Evolutionary conservation across 1,140 invertebrate species (phyloP), one percentile per base, ranked within the genome.

Genomic region (Euglossa dilemma): DNA sequence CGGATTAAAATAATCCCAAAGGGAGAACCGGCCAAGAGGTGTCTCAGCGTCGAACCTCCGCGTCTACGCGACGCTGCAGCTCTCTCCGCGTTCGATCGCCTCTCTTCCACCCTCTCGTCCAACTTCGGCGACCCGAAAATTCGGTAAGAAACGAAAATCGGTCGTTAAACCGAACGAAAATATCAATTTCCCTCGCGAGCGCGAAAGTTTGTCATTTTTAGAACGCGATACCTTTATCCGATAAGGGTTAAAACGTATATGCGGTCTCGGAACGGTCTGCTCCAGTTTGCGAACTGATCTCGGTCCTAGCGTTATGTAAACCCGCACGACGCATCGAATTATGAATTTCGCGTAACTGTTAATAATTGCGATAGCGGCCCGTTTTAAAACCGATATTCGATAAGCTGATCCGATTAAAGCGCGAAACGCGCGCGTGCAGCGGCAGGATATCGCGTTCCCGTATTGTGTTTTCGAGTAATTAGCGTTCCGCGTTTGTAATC

Each of bases 1-100:
- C 47, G 25, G 59, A 84, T 85, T 85, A 76, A 85, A 86, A 86
- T 85, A 81, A 63, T 67, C 20, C 52, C 23, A 43, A 57, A 52
- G 69, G 47, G 9, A 72, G 23, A 12, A 8, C 2, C 6, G 59
- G n/a, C n/a, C 6, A 11, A 63, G 23, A 76, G n/a, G 63, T 67
- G 52, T 77, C 63, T 67, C 23, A 67, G 50, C 75, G 43, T 8
- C 36, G 50, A 77, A 52, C 16, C 47, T 0, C 56, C 25, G 43
- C 0, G 5, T 72, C 77, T 59, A n/a, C 56, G 61, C 52, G 23
- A 61, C 28, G 47, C 28, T 20, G 20, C 14, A 2, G 36, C 20
- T 5, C 20, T 16, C 20, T 9, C n/a, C n/a, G 50, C 28, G 6
- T 74, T 61, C 45, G 61, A 66, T 77, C 54, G 67, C 56, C 56